Evolutionary conservation across 1,140 invertebrate genomes (phyloP), one percentile per base, ranked within the genome.

Genomic region (Halyomorpha halys): DNA sequence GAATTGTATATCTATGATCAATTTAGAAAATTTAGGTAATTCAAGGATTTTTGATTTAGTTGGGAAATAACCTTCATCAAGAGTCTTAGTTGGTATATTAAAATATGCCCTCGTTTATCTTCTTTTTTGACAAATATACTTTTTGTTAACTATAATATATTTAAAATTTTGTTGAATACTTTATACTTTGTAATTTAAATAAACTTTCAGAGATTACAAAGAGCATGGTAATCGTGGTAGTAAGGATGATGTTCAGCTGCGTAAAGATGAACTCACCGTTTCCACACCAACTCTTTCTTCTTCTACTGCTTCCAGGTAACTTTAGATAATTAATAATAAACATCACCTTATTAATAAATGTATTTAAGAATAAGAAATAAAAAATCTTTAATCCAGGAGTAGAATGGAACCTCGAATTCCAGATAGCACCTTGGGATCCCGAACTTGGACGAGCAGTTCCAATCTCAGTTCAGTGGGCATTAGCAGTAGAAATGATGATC

Each of bases 201-300:
- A 39, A 39, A 39, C 13, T 39, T 39, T 39, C 69, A 86, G 84
- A 71, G 91, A 93, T 73, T 94, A 93, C 76, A 93, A 92, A 75
- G 90, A 94, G 71, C 90, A 92, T 76, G 86, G 86, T 16, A 83
- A 82, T 47, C 80, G 73, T 75, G 81, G 83, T 72, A 81, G 82
- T 71, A 79, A 84, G 60, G 77, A 79, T 67, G 67, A 80, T 23
- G n/a, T 65, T 23, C 70, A 69, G 47, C 64, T 79, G 34, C 69
- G 74, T 25, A 74, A 71, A 68, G 84, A 89, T 70, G 86, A 87
- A 66, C 80, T 83, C 51, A 86, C 87, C 49, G 81, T 83, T 34
- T 90, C 89, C 44, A 84, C 87, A 15, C 87, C 88, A 13, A 86
- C 80, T 74, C 78, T 90, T 53, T 82, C 83, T 4, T 51, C 56